These are phyloP conservation scores for Holothuria glaberrima DNA, from an alignment of 35 echinoderm and acorn worm species.

Conservation along the genomic window DNA sequence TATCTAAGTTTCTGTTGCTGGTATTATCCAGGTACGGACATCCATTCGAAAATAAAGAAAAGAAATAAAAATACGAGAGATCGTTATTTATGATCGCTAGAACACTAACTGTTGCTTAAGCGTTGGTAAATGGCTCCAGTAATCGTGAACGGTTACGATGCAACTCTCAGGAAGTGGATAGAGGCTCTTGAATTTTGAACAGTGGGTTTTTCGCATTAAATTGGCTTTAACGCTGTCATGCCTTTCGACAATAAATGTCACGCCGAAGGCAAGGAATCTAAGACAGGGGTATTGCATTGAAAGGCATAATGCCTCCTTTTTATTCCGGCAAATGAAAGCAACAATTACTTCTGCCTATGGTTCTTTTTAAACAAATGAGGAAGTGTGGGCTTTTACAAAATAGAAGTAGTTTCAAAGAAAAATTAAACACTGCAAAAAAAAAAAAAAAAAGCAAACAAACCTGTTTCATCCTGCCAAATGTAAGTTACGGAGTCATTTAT, in stretches of 20 bases:
- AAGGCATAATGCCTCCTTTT: not conserved
- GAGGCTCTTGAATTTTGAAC: not conserved
- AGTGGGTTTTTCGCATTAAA: constrained; percentile 32
- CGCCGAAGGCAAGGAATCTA: constrained; percentile 35
- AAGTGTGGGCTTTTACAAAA: no score
- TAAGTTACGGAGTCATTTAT: no score
- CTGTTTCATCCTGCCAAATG: no score
- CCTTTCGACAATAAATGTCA: constrained; percentile 25
- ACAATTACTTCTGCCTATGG: not conserved
- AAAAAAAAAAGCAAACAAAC: no score
- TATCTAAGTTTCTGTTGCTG: constrained; percentile 3
- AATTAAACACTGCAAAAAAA: no score
- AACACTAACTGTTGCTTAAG: constrained; percentile 46
- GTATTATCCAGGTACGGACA: constrained; percentile 37
- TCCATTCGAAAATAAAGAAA: not conserved
- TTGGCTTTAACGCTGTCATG: constrained; percentile 36
- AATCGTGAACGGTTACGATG: constrained; percentile 32
- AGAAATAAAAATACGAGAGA: not conserved
- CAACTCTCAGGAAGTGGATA: constrained; percentile 27
- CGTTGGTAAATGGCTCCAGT: constrained; percentile 42
- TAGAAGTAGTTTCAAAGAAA: no score
- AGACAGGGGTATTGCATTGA: constrained; percentile 29
- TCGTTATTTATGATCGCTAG: constrained; percentile 24
- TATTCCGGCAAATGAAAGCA: constrained; percentile 13
- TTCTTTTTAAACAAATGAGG: no score